Base-by-base conservation (phyloP, 2,113 vertebrate species). In the Pelvicachromis taeniatus region DNA sequence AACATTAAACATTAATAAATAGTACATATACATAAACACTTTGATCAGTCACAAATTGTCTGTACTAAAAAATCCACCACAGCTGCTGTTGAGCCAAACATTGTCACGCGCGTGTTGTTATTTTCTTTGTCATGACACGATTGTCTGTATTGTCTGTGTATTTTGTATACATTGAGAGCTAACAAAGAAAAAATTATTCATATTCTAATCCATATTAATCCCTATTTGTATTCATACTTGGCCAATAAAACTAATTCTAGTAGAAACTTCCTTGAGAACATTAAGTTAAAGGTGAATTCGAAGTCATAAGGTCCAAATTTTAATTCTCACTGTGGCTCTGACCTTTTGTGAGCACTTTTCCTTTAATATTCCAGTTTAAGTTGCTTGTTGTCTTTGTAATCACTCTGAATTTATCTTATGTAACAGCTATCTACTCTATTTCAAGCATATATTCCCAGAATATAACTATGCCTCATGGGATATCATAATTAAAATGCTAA, bases 401-500 rank as follows among this genome's bases (percentile, higher is more conserved):
- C 88, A 55, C 31, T 65, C 45, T 61, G 33, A 82, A 85, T 86
- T 48, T 79, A 87, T 54, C 86, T 92, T 90, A 90, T 89, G 89
- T 91, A 89, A 94, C 75, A 78, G n/a, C 88, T 78, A 87, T 85
- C 84, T 82, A 6, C 58, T 87, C 68, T 29, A 50, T 91, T 92
- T 91, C 58, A 90, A 79, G 56, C 83, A 77, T 82, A 89, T 77
- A 82, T 75, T 61, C 82, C 59, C 81, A 79, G 75, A 87, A 83
- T 79, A 88, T 88, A 85, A 81, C 80, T 52, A 45, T 4, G 65
- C 77, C 90, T 93, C 91, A 42, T 81, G 90, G 91, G 94, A 92
- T 86, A 83, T 82, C 81, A 90, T 88, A 80, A 94, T 95, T 93
- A 93, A 94, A 93, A 93, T 94, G 89, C 87, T 86, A 95, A 95